phyloP scores from a whole-genome alignment of 2,888 invertebrate genomes.

The Neuroscelio doddi region DNA sequence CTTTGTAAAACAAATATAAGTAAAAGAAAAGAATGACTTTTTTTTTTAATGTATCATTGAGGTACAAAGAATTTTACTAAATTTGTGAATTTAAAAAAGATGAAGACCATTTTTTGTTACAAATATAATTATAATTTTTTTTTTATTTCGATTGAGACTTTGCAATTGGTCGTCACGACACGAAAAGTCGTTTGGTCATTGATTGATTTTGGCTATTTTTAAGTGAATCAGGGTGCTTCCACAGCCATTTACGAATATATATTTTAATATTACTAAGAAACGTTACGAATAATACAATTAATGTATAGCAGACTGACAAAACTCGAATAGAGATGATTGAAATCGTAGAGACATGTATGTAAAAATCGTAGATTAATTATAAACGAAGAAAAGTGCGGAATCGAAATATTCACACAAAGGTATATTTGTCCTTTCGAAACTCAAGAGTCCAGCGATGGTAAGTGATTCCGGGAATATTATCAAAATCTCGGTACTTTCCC shows the following conservation, averaged over 20 bases:
- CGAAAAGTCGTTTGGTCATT: conserved; percentile 1
- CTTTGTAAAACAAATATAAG: too few relatives aligned
- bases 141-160: conserved; percentile 2
- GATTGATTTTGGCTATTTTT: conserved; percentile 47
- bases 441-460: not conserved
- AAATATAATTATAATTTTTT: not conserved
- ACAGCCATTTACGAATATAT: conserved; percentile 49
- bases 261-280: conserved; percentile 44
- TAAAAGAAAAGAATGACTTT: too few relatives aligned
- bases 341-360: conserved; percentile 10
- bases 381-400: not conserved
- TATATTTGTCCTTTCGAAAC: conserved; percentile 6
- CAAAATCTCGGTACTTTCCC: not conserved
- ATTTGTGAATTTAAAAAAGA: too few relatives aligned
- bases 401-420: conserved; percentile 1
- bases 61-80: too few relatives aligned
- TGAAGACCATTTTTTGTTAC: too few relatives aligned
- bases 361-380: conserved; percentile 5
- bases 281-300: conserved; percentile 49
- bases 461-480: not conserved
- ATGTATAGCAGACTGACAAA: conserved; percentile 59
- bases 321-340: conserved; percentile 48
- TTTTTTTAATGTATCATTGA: too few relatives aligned
- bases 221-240: conserved; percentile 70
- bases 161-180: conserved; percentile 17